Evolutionary conservation across 2,113 vertebrate genomes (phyloP), one percentile per base, ranked within the genome.

Genomic region (Datnioides undecimradiatus): DNA sequence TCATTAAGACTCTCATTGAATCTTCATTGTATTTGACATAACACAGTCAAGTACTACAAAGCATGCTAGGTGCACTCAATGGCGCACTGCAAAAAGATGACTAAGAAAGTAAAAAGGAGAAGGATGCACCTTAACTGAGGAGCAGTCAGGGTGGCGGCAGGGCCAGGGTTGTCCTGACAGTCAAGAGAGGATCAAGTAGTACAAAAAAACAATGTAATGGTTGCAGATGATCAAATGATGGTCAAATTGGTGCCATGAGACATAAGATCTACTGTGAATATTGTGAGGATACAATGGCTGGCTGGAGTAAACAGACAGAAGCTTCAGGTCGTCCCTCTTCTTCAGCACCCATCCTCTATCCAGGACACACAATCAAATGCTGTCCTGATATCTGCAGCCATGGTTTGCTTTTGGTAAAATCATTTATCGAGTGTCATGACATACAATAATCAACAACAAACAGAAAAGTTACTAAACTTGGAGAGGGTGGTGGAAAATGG

Each of bases 251-350:
- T 62, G 57, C 41, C 34, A 48, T 25, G 62, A 57, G 57, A 74
- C 55, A 70, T 33, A 43, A 68, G 49, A 40, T 85, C 41, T 25
- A 83, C 34, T 85, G 60, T 33, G 40, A 81, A 36, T 71, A 91
- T 72, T 67, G 67, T 48, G 77, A 73, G 71, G 91, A 88, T 77
- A 86, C 92, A 83, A 87, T 75, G 71, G 52, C 91, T 86, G 79
- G 77, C 58, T 85, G 91, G 80, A 77, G 86, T 87, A 90, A 90
- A 80, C 5, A 67, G 80, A 64, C 85, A 77, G 73, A 78, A 80
- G 82, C 80, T 80, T 66, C 76, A 59, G 76, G 67, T 72, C 81
- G 55, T 76, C 84, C 79, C 86, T 73, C 66, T 66, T 2, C 59
- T 74, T 38, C 76, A 68, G 58, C 71, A 59, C 51, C 54, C 69